Evolutionary conservation across 2,797 vertebrate species (phyloP).

Genomic region (Chiloscyllium punctatum): DNA sequence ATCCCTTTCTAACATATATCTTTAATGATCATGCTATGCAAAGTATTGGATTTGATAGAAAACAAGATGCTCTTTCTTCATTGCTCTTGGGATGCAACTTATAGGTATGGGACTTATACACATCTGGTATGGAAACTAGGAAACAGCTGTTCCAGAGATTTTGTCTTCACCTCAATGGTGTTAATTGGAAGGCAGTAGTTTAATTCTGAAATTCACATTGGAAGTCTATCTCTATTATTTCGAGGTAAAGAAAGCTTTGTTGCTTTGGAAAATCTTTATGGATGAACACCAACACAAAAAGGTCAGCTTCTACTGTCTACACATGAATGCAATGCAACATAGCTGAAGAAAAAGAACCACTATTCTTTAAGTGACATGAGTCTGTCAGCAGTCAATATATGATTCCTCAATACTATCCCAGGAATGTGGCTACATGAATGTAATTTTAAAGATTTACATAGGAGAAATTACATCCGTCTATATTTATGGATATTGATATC

Average conservation of each 20-base stretch:
- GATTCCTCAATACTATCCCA: neutral
- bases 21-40: neutral
- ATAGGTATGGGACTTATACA: neutral
- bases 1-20: neutral
- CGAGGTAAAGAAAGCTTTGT: neutral
- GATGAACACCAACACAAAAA: neutral
- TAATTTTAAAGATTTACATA: neutral
- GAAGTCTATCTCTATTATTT: neutral
- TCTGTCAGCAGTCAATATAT: neutral
- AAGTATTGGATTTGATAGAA: neutral
- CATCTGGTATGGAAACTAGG: neutral
- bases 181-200: neutral
- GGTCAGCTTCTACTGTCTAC: neutral
- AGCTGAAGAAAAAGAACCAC: neutral
- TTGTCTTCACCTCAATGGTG: conserved; percentile 6
- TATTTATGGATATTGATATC: conserved; percentile 11
- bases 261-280: neutral
- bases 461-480: neutral
- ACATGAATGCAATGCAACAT: neutral
- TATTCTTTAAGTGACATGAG: neutral
- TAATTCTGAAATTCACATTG: conserved; percentile 20
- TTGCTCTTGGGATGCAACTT: neutral
- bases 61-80: neutral
- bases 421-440: neutral
- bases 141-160: conserved; percentile 18